A percentile compares a stretch with the other conserved stretches of the same genome.
These are phyloP conservation scores for Cephus rjabovi DNA, from an alignment of 2,888 invertebrate genomes.

Conservation along the genomic window DNA sequence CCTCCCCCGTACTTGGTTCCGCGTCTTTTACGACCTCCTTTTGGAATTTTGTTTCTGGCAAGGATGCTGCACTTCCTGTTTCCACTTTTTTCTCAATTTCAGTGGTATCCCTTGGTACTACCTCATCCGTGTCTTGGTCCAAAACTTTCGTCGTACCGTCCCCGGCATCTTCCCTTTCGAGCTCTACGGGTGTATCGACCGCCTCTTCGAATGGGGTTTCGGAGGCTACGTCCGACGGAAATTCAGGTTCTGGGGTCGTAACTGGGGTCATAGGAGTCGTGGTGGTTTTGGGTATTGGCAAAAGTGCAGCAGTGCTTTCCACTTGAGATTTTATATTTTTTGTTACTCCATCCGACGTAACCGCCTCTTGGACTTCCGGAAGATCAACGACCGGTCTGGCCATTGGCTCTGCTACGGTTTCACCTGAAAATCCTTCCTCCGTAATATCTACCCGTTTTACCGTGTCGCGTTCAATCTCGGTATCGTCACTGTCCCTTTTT, in stretches of 20 bases:
- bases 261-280: not conserved
- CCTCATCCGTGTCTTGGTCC: not conserved
- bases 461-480: not conserved
- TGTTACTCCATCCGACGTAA: not conserved
- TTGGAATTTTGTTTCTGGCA: not conserved
- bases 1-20: not conserved
- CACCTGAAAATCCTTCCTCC: not conserved
- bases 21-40: not conserved
- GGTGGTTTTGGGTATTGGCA: not conserved
- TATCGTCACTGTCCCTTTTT: not conserved
- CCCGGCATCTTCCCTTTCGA: not conserved
- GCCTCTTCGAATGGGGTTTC: not conserved
- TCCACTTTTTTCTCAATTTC: slow-evolving; percentile 1
- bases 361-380: not conserved
- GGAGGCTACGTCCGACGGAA: not conserved
- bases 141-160: not conserved
- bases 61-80: not conserved
- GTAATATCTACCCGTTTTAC: not conserved
- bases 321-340: not conserved
- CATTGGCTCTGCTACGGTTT: not conserved
- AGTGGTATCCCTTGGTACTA: not conserved
- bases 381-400: not conserved
- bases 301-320: not conserved
- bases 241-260: not conserved
- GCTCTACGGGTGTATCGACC: not conserved